Base-by-base conservation (phyloP, 1,140 invertebrate species). In the Drosophila obscura region DNA sequence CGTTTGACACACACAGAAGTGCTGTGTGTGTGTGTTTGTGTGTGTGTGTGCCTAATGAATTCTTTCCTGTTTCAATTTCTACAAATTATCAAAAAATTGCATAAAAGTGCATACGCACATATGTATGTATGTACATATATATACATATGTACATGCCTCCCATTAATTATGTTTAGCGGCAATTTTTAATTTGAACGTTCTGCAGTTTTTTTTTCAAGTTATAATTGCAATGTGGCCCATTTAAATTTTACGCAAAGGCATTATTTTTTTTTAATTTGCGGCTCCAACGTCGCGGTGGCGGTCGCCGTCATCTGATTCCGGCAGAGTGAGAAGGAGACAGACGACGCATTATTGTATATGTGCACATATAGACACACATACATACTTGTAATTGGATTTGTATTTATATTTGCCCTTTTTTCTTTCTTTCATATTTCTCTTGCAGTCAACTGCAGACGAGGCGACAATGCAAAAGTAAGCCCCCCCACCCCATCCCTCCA, bases 181-280 rank as follows among this genome's bases (percentile, higher is more conserved):
- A 83, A 64, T 75, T 83, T 85, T 85, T 71, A 81, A 85, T 87
- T 85, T 88, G 58, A 58, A 78, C 60, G 74, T 72, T 85, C 78
- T 85, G 82, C 82, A 81, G 8, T 87, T 85, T 82, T 63, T 39
- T 39, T 13, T 39, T 39, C 59, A 75, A 82, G 28, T 72, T 76
- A 68, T 85, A 85, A 85, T 87, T 88, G 74, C 82, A 85, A 69
- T 82, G 62, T 87, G 82, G 74, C 62, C 83, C 83, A 85, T 85
- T 85, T 87, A 72, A 31, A 68, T 82, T 88, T 78, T 82, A 87
- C 65, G 83, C 78, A 75, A 13, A 61, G 56, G 61, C 57, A 61
- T 61, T 74, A 65, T 71, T 59, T 72, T 63, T 67, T 75, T 61
- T 83, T 74, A 68, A 81, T 82, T 82, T 82, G 59, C 52, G 44